Conservation (phyloP, 2,797 vertebrate genomes). For the Notamacropus eugenii region DNA sequence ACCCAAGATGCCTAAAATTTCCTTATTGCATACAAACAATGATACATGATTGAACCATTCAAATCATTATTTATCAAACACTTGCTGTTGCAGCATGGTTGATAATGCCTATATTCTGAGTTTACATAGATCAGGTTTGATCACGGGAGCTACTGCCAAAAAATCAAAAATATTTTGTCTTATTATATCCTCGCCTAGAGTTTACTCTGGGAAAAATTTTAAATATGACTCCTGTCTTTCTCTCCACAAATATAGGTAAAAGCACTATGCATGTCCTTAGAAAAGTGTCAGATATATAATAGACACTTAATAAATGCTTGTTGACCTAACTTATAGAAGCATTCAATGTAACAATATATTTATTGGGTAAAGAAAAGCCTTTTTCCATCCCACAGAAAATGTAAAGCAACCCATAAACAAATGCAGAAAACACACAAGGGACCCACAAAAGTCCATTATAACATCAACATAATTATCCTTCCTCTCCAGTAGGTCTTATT, state of each 20-base stretch:
- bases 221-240: not conserved
- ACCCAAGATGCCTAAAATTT: not conserved
- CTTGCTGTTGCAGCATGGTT: not conserved
- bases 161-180: not conserved
- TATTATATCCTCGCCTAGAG: not conserved
- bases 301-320: not conserved
- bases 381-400: not conserved
- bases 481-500: not conserved
- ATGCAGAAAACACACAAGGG: not conserved
- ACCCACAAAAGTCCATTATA: not conserved
- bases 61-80: not conserved
- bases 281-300: not conserved
- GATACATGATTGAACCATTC: not conserved
- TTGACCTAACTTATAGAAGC: not conserved
- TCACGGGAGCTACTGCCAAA: not conserved
- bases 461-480: not conserved
- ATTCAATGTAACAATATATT: not conserved
- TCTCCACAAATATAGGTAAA: not conserved
- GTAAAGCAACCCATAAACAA: not conserved
- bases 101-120: not conserved
- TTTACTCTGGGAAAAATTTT: not conserved
- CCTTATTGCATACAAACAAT: not conserved
- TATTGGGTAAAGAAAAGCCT: not conserved
- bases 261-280: not conserved
- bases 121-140: not conserved